Evolutionary conservation across 2,113 vertebrate genomes (phyloP).

Genomic region (Indri indri): DNA sequence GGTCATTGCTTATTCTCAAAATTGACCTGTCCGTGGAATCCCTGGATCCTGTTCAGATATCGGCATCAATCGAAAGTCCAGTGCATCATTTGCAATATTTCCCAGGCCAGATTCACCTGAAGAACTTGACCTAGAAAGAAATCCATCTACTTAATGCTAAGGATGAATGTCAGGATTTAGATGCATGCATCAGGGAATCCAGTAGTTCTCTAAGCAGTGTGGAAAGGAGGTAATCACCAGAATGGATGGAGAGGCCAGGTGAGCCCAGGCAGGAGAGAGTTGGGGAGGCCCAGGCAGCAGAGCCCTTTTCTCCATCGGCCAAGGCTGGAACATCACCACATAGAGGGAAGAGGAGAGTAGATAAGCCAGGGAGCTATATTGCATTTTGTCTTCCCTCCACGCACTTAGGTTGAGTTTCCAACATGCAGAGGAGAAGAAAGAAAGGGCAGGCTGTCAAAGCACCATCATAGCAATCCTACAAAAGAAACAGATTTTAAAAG

Average conservation of each 20-base stretch:
- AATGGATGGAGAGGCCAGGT: neutral
- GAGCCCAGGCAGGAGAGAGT: neutral
- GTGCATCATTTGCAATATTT: neutral
- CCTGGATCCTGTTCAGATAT: neutral
- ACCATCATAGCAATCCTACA: slow-evolving; percentile 56
- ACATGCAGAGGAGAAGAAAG: slow-evolving; percentile 51
- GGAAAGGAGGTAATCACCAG: neutral
- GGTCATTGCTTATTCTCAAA: neutral
- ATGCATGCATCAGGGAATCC: neutral
- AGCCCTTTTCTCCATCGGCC: neutral
- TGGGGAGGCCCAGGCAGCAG: rapidly evolving
- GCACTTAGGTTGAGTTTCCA: neutral
- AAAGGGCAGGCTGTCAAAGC: slow-evolving; percentile 75
- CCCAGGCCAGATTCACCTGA: neutral
- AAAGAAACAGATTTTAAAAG: slow-evolving; percentile 83
- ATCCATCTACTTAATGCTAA: neutral
- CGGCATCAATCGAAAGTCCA: neutral
- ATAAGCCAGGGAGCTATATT: neutral
- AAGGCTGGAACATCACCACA: neutral
- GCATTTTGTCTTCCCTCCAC: neutral
- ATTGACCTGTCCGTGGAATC: neutral
- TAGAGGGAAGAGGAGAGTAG: neutral
- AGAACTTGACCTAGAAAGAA: neutral
- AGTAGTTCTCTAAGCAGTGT: slow-evolving; percentile 15
- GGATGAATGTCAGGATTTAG: slow-evolving; percentile 42